A percentile compares a stretch with the other conserved stretches of the same genome.
Conservation (phyloP, 2,113 vertebrate species). For the Caloenas nicobarica region DNA sequence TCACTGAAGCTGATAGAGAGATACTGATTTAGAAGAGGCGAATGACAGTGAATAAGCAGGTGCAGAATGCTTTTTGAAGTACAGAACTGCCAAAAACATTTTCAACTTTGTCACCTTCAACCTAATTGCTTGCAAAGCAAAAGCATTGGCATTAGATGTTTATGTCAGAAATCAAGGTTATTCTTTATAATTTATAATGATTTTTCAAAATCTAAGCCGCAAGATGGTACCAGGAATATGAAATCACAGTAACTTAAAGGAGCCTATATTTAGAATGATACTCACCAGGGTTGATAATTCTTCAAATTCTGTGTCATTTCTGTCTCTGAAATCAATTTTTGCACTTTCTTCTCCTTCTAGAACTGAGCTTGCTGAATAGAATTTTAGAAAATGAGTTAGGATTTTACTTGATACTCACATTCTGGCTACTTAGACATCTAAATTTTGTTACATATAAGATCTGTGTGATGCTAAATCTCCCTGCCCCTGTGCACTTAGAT, state of each 20-base stretch:
- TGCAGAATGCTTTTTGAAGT: neutral
- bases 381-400: slow-evolving; percentile 7
- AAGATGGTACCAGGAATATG: neutral
- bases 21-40: neutral
- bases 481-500: neutral
- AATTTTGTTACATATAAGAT: neutral
- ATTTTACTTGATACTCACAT: neutral
- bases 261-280: neutral
- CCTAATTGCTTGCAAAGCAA: neutral
- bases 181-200: neutral
- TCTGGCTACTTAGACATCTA: neutral
- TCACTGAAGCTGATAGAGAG: neutral
- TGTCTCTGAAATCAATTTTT: neutral
- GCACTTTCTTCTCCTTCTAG: slow-evolving; percentile 58
- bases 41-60: neutral
- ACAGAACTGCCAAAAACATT: neutral
- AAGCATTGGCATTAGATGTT: neutral
- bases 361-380: slow-evolving; percentile 32
- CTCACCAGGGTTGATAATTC: slow-evolving; percentile 55
- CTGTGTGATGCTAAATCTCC: neutral
- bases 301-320: neutral
- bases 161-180: neutral
- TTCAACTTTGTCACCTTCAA: neutral
- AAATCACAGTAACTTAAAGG: neutral
- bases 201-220: neutral